Base-by-base conservation (phyloP, 92 coral and sea anemone species). In the Scolanthus callimorphus region DNA sequence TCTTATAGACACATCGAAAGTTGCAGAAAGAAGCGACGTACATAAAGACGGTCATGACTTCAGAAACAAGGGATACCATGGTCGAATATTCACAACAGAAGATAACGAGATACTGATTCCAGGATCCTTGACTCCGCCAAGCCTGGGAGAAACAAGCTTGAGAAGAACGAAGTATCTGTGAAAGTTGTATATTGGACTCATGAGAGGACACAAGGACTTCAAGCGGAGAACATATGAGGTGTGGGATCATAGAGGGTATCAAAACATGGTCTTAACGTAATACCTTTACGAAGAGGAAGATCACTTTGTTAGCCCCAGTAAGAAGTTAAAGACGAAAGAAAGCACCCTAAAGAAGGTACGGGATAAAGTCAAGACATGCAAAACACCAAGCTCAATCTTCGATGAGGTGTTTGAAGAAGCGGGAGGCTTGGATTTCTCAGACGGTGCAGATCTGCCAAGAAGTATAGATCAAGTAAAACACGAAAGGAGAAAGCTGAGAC, bases 161-260 rank as follows among this genome's bases (percentile, higher is more conserved):
- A 17, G n/a, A 27, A 22, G 27, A 39, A 65, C 45, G 56, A 71
- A 23, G 46, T 24, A 39, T 37, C 59, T 11, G 52, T 66, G 17
- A 67, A 34, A 43, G 55, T 24, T 3, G 67, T 56, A 11, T 79
- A 71, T 25, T 64, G 63, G 69, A 1, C 50, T 6, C 73, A 78
- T 61, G 30, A 65, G 29, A 71, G n/a, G 64, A 31, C 67, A 78
- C 73, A 52, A 17, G 25, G 85, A 78, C 58, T 78, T 78, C 37
- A 65, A 63, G 49, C 29, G 48, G 24, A 11, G 74, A 11, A 59
- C 59, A 17, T 59, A 57, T 55, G 75, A 64, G 20, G 45, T 79
- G 9, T 34, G 57, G 24, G 64, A 62, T 28, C 31, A 11, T 1
- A 12, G 26, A 31, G 67, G 52, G 1, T 51, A 63, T 0, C 49